Evolutionary conservation across 2,113 vertebrate genomes (phyloP).

Genomic region (Periophthalmus modestus): DNA sequence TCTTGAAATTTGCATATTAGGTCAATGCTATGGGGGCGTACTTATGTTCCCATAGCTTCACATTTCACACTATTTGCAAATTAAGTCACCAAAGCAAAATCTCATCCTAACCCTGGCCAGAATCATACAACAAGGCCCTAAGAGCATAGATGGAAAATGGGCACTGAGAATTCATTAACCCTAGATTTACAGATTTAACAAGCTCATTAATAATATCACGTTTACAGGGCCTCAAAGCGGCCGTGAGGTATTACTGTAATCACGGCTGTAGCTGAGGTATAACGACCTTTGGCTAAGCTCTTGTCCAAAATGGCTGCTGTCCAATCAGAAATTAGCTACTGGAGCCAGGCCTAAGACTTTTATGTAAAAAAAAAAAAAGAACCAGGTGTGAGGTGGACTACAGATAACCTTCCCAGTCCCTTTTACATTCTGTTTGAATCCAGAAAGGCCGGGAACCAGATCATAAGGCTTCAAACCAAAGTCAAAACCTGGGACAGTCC

Average conservation of each 20-base stretch:
- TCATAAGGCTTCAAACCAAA: too few species aligned
- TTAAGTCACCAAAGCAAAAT: neutral
- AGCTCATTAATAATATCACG: slow-evolving; percentile 28
- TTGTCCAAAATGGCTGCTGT: neutral
- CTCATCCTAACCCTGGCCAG: neutral
- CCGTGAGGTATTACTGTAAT: slow-evolving; percentile 57
- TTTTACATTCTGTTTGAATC: too few species aligned
- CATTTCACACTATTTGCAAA: neutral
- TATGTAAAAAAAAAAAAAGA: neutral
- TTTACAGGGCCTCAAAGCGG: slow-evolving; percentile 31
- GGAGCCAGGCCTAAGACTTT: neutral
- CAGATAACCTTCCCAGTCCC: neutral
- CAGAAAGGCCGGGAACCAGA: too few species aligned
- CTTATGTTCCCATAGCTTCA: neutral
- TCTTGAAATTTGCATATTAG: slow-evolving; percentile 44
- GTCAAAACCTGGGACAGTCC: too few species aligned
- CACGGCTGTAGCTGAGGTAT: slow-evolving; percentile 51
- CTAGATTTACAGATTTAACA: neutral
- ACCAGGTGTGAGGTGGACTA: neutral
- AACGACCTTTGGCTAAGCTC: slow-evolving; percentile 13
- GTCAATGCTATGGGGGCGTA: slow-evolving; percentile 21
- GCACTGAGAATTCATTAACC: too few species aligned
- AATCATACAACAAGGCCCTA: neutral
- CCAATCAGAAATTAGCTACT: neutral
- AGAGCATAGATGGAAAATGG: too few species aligned